A percentile compares a stretch with the other conserved stretches of the same genome.
Evolutionary conservation across 2,888 invertebrate species (phyloP).

Genomic region (Cabera pusaria): DNA sequence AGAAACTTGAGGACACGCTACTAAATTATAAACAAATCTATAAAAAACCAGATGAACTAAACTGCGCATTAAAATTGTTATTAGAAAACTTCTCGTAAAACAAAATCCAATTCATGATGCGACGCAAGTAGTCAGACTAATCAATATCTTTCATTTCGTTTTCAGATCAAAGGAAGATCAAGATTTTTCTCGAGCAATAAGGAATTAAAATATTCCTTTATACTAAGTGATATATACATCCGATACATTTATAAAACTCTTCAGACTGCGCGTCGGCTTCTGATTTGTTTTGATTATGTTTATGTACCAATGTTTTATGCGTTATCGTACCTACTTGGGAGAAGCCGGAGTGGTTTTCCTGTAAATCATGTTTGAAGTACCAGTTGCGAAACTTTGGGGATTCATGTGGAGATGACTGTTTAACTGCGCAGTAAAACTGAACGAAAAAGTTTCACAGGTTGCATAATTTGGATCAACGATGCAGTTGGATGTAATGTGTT

Average conservation of each 20-base stretch:
- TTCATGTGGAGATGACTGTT: not conserved
- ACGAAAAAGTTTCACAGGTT: too few relatives aligned
- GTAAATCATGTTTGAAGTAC: slow-evolving; percentile 13
- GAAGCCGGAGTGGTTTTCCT: slow-evolving; percentile 9
- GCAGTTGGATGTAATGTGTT: too few relatives aligned
- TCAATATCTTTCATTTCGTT: slow-evolving; percentile 2
- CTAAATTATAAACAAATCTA: too few relatives aligned
- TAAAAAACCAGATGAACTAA: too few relatives aligned
- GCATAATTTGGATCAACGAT: too few relatives aligned
- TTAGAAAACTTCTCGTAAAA: too few relatives aligned
- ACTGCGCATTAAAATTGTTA: too few relatives aligned
- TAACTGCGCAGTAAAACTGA: not conserved
- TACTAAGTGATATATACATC: slow-evolving; percentile 28
- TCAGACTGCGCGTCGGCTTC: slow-evolving; percentile 60
- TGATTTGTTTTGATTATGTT: slow-evolving; percentile 38
- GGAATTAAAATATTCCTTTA: slow-evolving; percentile 20
- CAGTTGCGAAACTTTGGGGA: slow-evolving; percentile 9
- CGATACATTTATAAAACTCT: slow-evolving; percentile 45
- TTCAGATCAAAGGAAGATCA: slow-evolving; percentile 9
- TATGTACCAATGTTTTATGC: slow-evolving; percentile 25
- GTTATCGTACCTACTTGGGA: slow-evolving; percentile 11
- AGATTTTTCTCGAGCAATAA: slow-evolving; percentile 25
- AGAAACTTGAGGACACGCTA: too few relatives aligned
- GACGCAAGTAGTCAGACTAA: not conserved
- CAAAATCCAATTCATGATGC: not conserved